A percentile compares a stretch with the other conserved stretches of the same genome.
phyloP scores from a whole-genome alignment of 1,140 invertebrate species.

The Coboldia fuscipes region DNA sequence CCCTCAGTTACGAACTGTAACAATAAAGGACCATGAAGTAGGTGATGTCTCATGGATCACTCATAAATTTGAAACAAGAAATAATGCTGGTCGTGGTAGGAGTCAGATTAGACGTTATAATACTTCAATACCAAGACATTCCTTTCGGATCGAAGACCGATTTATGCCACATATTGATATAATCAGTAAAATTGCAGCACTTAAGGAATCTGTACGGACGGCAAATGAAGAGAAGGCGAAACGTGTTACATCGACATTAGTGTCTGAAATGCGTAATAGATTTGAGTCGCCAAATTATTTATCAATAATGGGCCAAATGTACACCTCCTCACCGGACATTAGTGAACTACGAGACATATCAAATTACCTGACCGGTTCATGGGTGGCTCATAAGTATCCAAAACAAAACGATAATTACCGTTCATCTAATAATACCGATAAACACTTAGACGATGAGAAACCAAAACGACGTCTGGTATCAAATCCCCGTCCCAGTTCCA shows the following conservation, averaged over 20 bases:
- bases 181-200: slow-evolving; percentile 56
- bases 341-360: slow-evolving; percentile 53
- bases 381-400: slow-evolving; percentile 55
- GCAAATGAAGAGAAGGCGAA: slow-evolving; percentile 16
- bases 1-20: slow-evolving; percentile 19
- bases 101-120: slow-evolving; percentile 27
- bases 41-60: slow-evolving; percentile 37
- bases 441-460: slow-evolving; percentile 14
- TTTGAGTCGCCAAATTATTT: slow-evolving; percentile 35
- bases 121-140: slow-evolving; percentile 36
- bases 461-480: slow-evolving; percentile 2
- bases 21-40: slow-evolving; percentile 27
- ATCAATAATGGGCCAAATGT: slow-evolving; percentile 55
- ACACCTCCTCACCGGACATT: slow-evolving; percentile 57
- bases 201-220: slow-evolving; percentile 29
- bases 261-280: slow-evolving; percentile 40
- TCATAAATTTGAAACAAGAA: slow-evolving; percentile 29
- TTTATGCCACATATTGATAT: slow-evolving; percentile 74
- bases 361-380: slow-evolving; percentile 48
- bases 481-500: slow-evolving; percentile 19
- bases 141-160: slow-evolving; percentile 40
- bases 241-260: slow-evolving; percentile 37
- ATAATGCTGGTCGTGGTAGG: slow-evolving; percentile 18
- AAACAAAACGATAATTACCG: slow-evolving; percentile 36
- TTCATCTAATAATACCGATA: slow-evolving; percentile 30